Percentiles rank a stretch among this genome's conserved stretches.
These are phyloP conservation scores for Drepanosiphum platanoidis DNA, from an alignment of 2,888 invertebrate species.

Conservation along the genomic window DNA sequence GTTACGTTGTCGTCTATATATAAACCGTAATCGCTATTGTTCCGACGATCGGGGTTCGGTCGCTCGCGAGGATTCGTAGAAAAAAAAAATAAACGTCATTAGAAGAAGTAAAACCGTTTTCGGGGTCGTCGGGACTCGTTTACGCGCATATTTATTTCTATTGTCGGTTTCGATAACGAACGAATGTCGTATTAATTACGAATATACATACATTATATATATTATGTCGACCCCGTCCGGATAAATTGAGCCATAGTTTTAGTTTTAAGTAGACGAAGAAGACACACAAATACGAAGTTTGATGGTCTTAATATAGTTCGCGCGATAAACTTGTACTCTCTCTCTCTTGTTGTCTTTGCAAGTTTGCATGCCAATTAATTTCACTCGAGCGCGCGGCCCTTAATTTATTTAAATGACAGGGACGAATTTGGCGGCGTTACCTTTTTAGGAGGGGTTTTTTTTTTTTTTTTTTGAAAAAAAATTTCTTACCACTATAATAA, in stretches of 20 bases:
- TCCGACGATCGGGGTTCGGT: too few species aligned
- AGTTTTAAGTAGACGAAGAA: slow-evolving; percentile 32
- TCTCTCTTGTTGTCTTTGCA: slow-evolving; percentile 33
- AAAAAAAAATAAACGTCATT: too few species aligned
- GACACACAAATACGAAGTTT: slow-evolving; percentile 18
- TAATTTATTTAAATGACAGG: slow-evolving; percentile 58
- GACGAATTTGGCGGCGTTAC: slow-evolving; percentile 33
- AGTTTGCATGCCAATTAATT: slow-evolving; percentile 53
- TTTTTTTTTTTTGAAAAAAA: slow-evolving; percentile 4
- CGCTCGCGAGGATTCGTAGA: too few species aligned
- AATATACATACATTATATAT: too few species aligned
- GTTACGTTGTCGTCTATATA: too few species aligned
- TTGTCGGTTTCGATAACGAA: not conserved
- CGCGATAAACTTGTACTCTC: slow-evolving; percentile 36
- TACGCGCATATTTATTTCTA: too few species aligned
- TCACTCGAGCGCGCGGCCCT: slow-evolving; percentile 21
- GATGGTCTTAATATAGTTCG: slow-evolving; percentile 46
- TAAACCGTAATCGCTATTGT: too few species aligned
- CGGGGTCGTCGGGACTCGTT: too few species aligned
- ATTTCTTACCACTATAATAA: too few species aligned
- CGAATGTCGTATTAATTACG: too few species aligned
- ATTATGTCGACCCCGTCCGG: not conserved
- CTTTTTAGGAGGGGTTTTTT: not conserved
- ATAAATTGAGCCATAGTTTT: slow-evolving; percentile 19
- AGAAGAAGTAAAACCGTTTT: too few species aligned